A percentile compares a stretch with the other conserved stretches of the same genome.
Evolutionary conservation across 1,140 invertebrate genomes (phyloP).

Genomic region (Drosophila sturtevanti): DNA sequence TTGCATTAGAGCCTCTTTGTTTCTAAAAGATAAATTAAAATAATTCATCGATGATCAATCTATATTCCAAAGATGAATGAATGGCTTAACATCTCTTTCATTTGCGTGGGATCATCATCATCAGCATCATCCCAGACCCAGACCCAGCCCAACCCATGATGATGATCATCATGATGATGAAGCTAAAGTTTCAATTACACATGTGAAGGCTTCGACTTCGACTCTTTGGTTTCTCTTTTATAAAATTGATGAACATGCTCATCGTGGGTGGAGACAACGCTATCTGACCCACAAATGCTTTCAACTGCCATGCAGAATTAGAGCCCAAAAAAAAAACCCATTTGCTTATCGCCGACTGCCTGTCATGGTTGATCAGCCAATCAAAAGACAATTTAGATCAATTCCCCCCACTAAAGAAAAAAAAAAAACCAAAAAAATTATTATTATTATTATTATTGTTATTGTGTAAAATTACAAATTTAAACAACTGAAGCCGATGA

Average conservation of each 20-base stretch:
- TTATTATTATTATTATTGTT: conserved; percentile 25
- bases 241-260: conserved; percentile 65
- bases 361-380: conserved; percentile 66
- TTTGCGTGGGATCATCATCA: conserved; percentile 50
- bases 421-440: too few species aligned
- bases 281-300: conserved; percentile 55
- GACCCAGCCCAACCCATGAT: neutral
- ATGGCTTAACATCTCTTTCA: conserved; percentile 53
- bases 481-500: conserved; percentile 55
- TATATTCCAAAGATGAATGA: conserved; percentile 33
- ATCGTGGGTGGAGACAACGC: conserved; percentile 34
- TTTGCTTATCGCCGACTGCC: conserved; percentile 40
- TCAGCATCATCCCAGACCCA: conserved; percentile 16
- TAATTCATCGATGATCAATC: neutral
- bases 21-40: conserved; percentile 28
- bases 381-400: conserved; percentile 64
- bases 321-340: conserved; percentile 24
- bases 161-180: neutral
- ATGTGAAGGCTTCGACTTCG: neutral
- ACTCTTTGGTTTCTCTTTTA: conserved; percentile 41
- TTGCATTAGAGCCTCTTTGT: conserved; percentile 61
- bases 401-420: conserved; percentile 44
- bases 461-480: conserved; percentile 78
- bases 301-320: conserved; percentile 44
- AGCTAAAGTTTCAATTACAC: conserved; percentile 64